Evolutionary conservation across 2,797 vertebrate species (phyloP).

Genomic region (Acrocephalus scirpaceus): DNA sequence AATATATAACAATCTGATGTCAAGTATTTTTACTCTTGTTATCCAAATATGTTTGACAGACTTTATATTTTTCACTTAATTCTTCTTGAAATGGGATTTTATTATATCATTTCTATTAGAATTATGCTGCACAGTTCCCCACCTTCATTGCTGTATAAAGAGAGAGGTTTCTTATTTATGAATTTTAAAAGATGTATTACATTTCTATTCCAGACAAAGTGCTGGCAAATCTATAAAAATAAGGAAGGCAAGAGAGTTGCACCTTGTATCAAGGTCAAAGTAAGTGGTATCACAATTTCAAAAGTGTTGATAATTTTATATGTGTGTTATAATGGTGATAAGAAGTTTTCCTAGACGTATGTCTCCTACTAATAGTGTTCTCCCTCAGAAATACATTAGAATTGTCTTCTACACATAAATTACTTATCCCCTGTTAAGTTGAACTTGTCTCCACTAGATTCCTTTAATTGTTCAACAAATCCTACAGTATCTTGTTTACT

Average conservation of each 20-base stretch:
- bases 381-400: not conserved
- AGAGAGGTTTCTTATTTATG: not conserved
- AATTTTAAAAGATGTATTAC: not conserved
- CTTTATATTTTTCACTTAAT: not conserved
- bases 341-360: not conserved
- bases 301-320: not conserved
- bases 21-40: not conserved
- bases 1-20: not conserved
- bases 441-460: not conserved
- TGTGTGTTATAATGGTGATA: not conserved
- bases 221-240: not conserved
- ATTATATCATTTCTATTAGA: not conserved
- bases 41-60: not conserved
- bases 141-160: not conserved
- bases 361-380: not conserved
- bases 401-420: not conserved
- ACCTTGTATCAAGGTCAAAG: not conserved
- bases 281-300: not conserved
- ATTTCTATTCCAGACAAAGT: not conserved
- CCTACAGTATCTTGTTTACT: not conserved
- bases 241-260: not conserved
- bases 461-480: not conserved
- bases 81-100: not conserved
- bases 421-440: accelerated
- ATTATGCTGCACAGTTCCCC: not conserved